Evolutionary conservation across 2,113 vertebrate genomes (phyloP), one percentile per base, ranked within the genome.

Genomic region (Solea solea): DNA sequence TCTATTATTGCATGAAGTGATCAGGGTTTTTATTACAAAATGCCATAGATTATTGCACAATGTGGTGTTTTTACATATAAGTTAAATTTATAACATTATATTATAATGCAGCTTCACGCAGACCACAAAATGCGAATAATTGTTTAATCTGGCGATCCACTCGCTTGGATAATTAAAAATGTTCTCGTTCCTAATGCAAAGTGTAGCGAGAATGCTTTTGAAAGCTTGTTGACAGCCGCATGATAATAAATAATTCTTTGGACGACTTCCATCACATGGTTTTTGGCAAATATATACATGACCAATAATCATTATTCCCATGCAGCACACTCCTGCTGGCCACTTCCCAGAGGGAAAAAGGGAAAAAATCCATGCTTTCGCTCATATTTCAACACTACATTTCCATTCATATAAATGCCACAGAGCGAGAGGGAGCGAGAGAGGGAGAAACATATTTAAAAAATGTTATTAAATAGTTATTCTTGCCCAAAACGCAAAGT

Each of bases 201-300:
- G 54, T 25, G 4, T 11, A 51, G 60, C 49, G 40, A 60, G n/a
- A 46, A 53, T 51, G 21, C 64, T 46, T 28, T 42, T 39, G 74
- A 58, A 40, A 59, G 59, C 78, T n/a, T n/a, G 71, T 52, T 66
- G 65, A 65, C 76, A 53, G 60, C 63, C 46, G 60, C 55, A 63
- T 64, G 53, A 75, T 72, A 73, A 78, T 83, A 60, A 84, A 82
- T 77, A 85, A 70, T 69, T 76, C 53, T 68, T 57, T 76, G 67
- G 72, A 61, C 58, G 40, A n/a, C 25, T 65, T 81, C 61, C 58
- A 72, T 71, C 61, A 27, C 56, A 60, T 72, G 27, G 65, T 46
- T 74, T 44, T 85, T 83, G 64, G 57, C 70, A 69, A 74, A 68
- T 67, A 72, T 75, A 66, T 73, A 74, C 39, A 25, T 51, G 76